Percentiles rank a stretch among this genome's conserved stretches.
These are phyloP conservation scores for Tetragonula carbonaria DNA, from an alignment of 2,888 invertebrate genomes.

Conservation along the genomic window DNA sequence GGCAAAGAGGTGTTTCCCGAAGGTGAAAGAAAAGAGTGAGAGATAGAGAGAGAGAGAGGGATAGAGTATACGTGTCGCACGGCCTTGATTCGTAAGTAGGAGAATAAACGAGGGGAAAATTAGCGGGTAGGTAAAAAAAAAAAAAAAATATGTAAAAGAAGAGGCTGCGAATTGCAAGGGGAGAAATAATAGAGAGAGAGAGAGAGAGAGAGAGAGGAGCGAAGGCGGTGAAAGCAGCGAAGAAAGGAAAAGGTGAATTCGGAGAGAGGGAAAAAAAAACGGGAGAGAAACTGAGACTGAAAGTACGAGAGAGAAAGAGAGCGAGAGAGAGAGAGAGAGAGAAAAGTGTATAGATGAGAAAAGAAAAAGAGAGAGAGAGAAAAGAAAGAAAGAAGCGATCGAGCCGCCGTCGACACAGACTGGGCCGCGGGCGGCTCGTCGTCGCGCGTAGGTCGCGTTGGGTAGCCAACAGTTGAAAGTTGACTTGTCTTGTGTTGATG, in stretches of 20 bases:
- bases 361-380: conserved; percentile 38
- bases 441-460: conserved; percentile 73
- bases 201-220: conserved; percentile 13
- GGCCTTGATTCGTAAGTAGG: conserved; percentile 41
- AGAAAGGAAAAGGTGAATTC: background rate
- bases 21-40: conserved; percentile 11
- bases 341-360: conserved; percentile 40
- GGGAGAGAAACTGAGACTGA: conserved; percentile 27
- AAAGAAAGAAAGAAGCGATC: conserved; percentile 51
- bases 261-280: conserved; percentile 26
- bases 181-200: background rate
- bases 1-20: background rate
- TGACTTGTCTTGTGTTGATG: conserved; percentile 86
- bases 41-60: conserved; percentile 20
- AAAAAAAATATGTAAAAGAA: background rate
- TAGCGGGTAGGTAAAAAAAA: conserved; percentile 57
- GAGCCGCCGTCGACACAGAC: conserved; percentile 66
- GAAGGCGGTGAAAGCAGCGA: conserved; percentile 17
- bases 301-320: conserved; percentile 29
- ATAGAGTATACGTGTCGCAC: conserved; percentile 31
- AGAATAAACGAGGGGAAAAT: conserved; percentile 51
- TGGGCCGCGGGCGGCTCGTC: conserved; percentile 71
- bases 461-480: conserved; percentile 82
- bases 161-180: background rate
- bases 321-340: background rate